Evolutionary conservation across 2,113 vertebrate species (phyloP), one percentile per base, ranked within the genome.

Genomic region (Neogale vison): DNA sequence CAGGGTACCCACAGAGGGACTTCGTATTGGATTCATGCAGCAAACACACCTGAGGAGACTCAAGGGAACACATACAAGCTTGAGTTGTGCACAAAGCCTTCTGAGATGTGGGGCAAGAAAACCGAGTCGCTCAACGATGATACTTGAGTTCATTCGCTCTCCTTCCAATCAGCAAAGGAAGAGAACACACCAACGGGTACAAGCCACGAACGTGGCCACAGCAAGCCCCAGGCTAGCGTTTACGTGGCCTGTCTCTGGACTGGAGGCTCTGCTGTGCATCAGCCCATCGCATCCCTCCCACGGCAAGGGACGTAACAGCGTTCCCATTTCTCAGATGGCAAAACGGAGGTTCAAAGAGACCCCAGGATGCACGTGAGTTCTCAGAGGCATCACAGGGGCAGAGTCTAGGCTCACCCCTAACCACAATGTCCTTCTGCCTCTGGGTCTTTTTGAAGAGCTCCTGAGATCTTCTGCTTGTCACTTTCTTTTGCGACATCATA

Each of bases 171-270:
- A 8, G 11, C 57, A 47, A 4, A 29, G 47, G 7, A 87, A 12
- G 50, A 17, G 23, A 34, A 24, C 8, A 3, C 39, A 13, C 24
- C 3, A 1, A 1, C 11, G 6, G 39, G 23, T 1, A 13, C 0
- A 2, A 23, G 31, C 20, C 29, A 4, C 1, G 4, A 3, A 8
- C 0, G 0, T 9, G 36, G 61, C 5, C 45, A 5, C 50, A 0
- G 2, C 21, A 47, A 42, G 20, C 67, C 8, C 0, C 0, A 3
- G 71, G 21, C 71, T 42, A 26, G 71, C 26, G 71, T 24, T 24
- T 14, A 42, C 11, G 0, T 24, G 10, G 71, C 71, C 12, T 1
- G 21, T 74, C 11, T 3, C 71, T 3, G 71, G 5, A 12, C 36
- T 24, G 12, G n/a, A 20, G 14, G 7, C 34, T 31, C 4, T 39